Evolutionary conservation across 1,140 invertebrate genomes (phyloP), one percentile per base, ranked within the genome.

Genomic region (Ceratina japonica): DNA sequence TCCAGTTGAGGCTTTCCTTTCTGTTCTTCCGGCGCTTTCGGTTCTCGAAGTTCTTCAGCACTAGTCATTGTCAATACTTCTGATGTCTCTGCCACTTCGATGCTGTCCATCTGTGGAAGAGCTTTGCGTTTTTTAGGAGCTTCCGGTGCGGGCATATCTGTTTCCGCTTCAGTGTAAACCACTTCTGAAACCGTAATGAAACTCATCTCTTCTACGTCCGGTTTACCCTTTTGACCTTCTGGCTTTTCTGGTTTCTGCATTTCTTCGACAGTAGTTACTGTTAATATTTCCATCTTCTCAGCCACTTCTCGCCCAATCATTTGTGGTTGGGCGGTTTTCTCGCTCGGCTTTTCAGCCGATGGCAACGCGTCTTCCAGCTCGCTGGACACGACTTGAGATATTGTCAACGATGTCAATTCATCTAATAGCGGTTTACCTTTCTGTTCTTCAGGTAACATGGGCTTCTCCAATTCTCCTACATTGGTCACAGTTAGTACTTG

Each of bases 341-440:
- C n/a, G n/a, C n/a, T n/a, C n/a, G n/a, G n/a, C n/a, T n/a, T n/a
- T n/a, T n/a, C n/a, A n/a, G n/a, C n/a, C 58, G 16, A 75, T 82
- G 0, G 61, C 8, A 91, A 74, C 8, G 75, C 71, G n/a, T 84
- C 81, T 79, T 93, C 92, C 22, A 85, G 82, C 72, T 93, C 91
- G 66, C 79, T 88, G 0, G 87, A 83, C 13, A 90, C 27, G 4
- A 90, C 69, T 83, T 93, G 87, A 1, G 90, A 89, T 63, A 92
- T 72, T 12, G 86, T 87, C n/a, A 92, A 10, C 0, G 91, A 87
- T 10, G 80, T 66, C 24, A 90, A 71, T 77, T 91, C 88, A 56
- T 92, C 89, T 13, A 92, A 2, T n/a, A 83, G 64, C 37, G 87
- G 81, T 75, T 79, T 87, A 62, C 86, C 87, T 69, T 76, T 87